These are phyloP conservation scores for Fabriciana adippe DNA, from an alignment of 2,888 invertebrate genomes.

Conservation along the genomic window DNA sequence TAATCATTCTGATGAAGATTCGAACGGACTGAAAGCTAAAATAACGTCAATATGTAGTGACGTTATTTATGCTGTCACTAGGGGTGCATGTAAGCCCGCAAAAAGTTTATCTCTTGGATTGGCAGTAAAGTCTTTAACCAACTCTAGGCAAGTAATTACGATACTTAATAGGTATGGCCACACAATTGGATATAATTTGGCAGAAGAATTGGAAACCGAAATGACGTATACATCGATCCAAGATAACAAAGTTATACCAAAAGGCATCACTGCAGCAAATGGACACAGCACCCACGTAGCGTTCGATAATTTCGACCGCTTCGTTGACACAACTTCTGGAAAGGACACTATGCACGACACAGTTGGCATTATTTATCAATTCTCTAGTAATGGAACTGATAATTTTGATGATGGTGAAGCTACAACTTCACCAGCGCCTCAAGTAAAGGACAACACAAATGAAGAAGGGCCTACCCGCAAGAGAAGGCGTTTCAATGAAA, in stretches of 20 bases:
- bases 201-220: conserved; percentile 42
- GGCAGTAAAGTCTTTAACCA: conserved; percentile 47
- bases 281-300: not conserved
- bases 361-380: conserved; percentile 43
- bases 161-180: conserved; percentile 51
- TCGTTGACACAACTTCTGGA: conserved; percentile 38
- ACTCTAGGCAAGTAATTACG: conserved; percentile 43
- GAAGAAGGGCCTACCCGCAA: too few relatives aligned
- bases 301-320: conserved; percentile 42
- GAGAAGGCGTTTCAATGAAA: too few relatives aligned
- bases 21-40: conserved; percentile 32
- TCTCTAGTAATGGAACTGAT: conserved; percentile 33
- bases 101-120: conserved; percentile 46
- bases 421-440: not conserved
- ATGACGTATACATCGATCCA: conserved; percentile 38
- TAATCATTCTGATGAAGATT: conserved; percentile 34
- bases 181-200: conserved; percentile 46
- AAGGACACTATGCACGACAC: conserved; percentile 38
- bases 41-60: conserved; percentile 31
- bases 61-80: conserved; percentile 41
- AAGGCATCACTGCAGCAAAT: conserved; percentile 22
- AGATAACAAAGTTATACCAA: conserved; percentile 41
- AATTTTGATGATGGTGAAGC: conserved; percentile 27
- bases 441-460: not conserved
- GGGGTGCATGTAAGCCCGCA: conserved; percentile 40